Evolutionary conservation across 2,113 vertebrate species (phyloP).

Genomic region (Siphamia tubifer): DNA sequence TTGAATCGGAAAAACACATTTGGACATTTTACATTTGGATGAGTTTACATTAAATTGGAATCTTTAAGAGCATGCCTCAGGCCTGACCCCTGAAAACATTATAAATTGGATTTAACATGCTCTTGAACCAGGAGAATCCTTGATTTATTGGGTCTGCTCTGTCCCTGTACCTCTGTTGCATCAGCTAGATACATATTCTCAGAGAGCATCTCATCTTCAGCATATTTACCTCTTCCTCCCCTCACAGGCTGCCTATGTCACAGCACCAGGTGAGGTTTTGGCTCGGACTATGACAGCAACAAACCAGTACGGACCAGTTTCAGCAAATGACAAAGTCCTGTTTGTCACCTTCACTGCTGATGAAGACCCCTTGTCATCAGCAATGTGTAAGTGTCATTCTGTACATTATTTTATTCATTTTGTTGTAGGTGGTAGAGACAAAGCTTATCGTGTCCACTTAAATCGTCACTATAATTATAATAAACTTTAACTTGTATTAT

Average conservation of each 20-base stretch:
- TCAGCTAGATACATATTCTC: background rate
- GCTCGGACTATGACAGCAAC: constrained; percentile 67
- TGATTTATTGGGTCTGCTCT: background rate
- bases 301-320: constrained; percentile 15
- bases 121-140: background rate
- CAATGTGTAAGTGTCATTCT: constrained; percentile 85
- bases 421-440: background rate
- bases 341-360: constrained; percentile 87
- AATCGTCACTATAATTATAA: no score
- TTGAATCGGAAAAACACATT: background rate
- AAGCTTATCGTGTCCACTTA: no score
- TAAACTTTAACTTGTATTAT: no score
- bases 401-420: no score
- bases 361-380: constrained; percentile 71
- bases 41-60: constrained; percentile 1
- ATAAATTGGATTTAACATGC: constrained; percentile 9
- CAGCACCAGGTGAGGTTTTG: constrained; percentile 74
- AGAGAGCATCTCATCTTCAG: background rate
- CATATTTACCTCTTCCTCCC: background rate
- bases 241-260: constrained; percentile 83
- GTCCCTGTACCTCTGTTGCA: background rate
- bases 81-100: background rate
- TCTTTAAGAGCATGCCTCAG: background rate
- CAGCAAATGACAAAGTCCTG: constrained; percentile 77
- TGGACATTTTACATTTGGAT: constrained; percentile 5